These are phyloP conservation scores for Brachionus sp. DNA, from an alignment of 1,140 invertebrate genomes.

Conservation along the genomic window DNA sequence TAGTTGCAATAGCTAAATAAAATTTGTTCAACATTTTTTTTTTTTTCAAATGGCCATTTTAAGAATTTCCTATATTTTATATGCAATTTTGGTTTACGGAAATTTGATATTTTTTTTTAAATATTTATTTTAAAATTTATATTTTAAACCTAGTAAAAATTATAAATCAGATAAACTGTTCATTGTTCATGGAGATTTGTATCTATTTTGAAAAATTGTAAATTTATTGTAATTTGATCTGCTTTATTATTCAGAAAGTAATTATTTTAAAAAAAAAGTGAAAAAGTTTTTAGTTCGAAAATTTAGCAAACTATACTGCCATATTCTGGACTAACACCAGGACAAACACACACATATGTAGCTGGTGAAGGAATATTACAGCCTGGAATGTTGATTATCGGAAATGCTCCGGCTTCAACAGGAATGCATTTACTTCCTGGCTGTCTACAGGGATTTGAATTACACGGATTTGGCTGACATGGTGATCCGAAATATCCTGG, in stretches of 20 bases:
- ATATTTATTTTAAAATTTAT: slow-evolving; percentile 26
- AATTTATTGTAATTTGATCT: slow-evolving; percentile 17
- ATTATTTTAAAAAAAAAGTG: background rate
- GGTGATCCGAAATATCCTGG: slow-evolving; percentile 28
- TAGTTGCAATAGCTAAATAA: background rate
- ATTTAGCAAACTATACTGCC: slow-evolving; percentile 29
- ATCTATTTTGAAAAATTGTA: background rate
- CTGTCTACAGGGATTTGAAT: slow-evolving; percentile 12
- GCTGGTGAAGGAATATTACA: background rate
- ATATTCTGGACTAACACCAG: slow-evolving; percentile 22
- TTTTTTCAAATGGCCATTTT: background rate
- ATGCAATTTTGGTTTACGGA: background rate
- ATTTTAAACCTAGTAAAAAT: background rate
- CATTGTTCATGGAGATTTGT: background rate
- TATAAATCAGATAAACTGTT: background rate
- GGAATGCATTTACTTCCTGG: slow-evolving; percentile 27
- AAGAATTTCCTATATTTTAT: background rate
- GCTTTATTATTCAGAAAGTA: background rate
- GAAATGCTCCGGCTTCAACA: slow-evolving; percentile 17
- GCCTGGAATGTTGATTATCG: background rate
- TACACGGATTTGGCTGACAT: slow-evolving; percentile 31
- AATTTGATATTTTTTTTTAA: slow-evolving; percentile 18
- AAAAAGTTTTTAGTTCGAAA: background rate
- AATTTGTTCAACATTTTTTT: background rate
- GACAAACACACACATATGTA: slow-evolving; percentile 30